Evolutionary conservation across 2,113 vertebrate genomes (phyloP).

Genomic region (Nothoprocta pentlandii): DNA sequence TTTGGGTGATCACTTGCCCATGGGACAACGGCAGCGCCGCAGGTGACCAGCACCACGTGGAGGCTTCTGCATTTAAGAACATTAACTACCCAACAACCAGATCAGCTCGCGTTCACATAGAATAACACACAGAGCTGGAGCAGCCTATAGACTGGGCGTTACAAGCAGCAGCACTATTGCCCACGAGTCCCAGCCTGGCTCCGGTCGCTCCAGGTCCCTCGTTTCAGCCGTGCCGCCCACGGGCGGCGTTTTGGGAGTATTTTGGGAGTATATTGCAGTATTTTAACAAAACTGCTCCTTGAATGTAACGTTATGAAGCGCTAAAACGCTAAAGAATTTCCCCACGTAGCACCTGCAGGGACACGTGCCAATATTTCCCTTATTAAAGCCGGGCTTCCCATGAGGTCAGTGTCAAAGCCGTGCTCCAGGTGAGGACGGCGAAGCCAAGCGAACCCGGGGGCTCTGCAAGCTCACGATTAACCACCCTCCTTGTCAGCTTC

Average conservation of each 20-base stretch:
- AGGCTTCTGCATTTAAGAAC: too few species aligned
- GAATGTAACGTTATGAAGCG: not conserved
- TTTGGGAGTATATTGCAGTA: not conserved
- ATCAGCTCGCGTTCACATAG: not conserved
- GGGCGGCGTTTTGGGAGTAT: not conserved
- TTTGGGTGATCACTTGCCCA: not conserved
- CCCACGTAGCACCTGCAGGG: not conserved
- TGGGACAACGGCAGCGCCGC: accelerated
- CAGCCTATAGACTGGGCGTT: not conserved
- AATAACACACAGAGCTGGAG: not conserved
- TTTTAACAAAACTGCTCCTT: not conserved
- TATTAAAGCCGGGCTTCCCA: not conserved
- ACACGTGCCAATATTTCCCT: not conserved
- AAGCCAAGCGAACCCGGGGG: not conserved
- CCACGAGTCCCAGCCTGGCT: slow-evolving; percentile 63
- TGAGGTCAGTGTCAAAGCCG: not conserved
- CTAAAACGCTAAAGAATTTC: not conserved
- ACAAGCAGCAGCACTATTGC: slow-evolving; percentile 47
- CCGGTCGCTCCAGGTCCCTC: slow-evolving; percentile 65
- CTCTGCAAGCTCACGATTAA: too few species aligned
- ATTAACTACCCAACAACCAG: not conserved
- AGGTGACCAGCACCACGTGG: not conserved
- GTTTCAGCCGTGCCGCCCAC: not conserved
- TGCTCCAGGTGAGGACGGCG: not conserved
- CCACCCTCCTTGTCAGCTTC: not conserved